Base-by-base conservation (phyloP, 2,797 vertebrate species). In the Lepus townsendii region DNA sequence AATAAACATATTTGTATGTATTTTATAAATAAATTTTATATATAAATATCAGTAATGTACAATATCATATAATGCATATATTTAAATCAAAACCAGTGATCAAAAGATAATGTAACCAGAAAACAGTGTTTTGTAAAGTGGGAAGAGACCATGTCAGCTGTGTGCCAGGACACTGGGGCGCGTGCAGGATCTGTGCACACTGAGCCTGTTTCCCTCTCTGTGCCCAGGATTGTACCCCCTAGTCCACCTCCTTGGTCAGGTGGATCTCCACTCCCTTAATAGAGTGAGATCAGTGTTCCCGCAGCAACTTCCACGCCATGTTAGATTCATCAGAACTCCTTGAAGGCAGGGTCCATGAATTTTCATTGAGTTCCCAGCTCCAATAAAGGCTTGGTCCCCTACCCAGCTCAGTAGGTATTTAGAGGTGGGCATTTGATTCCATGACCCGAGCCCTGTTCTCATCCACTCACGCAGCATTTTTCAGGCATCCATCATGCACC, bases 131-230 rank as follows among this genome's bases (percentile, higher is more conserved):
- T 50, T 62, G 13, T 2, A 75, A n/a, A 0, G 22, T 47, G 9
- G 47, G 30, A 30, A 73, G 35, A 26, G 9, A 27, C 6, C 26
- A 26, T 10, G 47, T 16, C 1, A 62, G 26, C 38, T 89, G 0
- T 14, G 7, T 0, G 0, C 0, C 38, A 24, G n/a, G n/a, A 24
- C 3, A 0, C 0, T 3, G 26, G 6, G 13, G 35, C 22, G 26
- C 0, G 3, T 3, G 2, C 47, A 6, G 35, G 65, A n/a, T 2
- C 30, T 2, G 0, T 4, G 7, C 9, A 7, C 6, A 2, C 9
- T 4, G 2, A 11, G 2, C 24, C 3, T 1, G 0, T 17, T 12
- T 62, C 27, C 50, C 9, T 30, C 9, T 10, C 35, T 54, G 4
- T 1, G 3, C 14, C 73, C 8, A 1, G 9, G 35, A 47, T 0